Evolutionary conservation across 2,888 invertebrate genomes (phyloP).

Genomic region (Lamproptera curius): DNA sequence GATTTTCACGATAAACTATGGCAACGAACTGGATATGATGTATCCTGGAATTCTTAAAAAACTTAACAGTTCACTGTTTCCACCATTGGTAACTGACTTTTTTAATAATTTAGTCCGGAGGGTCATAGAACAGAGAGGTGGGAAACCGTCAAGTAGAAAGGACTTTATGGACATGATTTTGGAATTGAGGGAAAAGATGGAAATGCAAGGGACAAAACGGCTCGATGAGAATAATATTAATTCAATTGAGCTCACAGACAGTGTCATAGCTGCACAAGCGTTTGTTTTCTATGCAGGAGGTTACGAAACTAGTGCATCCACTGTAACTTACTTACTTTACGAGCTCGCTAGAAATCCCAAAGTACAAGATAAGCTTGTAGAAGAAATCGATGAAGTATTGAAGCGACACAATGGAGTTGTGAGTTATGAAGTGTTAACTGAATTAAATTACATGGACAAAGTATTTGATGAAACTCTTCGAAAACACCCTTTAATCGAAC

Average conservation of each 20-base stretch:
- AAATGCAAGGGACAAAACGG: conserved; percentile 29
- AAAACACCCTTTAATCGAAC: neutral
- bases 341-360: conserved; percentile 51
- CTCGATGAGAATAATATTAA: conserved; percentile 22
- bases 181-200: conserved; percentile 37
- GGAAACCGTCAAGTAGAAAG: conserved; percentile 35
- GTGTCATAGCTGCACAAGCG: too few species aligned
- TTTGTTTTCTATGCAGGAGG: conserved; percentile 45
- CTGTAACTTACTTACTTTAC: too few species aligned
- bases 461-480: too few species aligned
- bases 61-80: conserved; percentile 35
- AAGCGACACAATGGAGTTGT: neutral
- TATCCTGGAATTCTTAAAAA: too few species aligned
- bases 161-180: conserved; percentile 50
- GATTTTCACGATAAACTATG: conserved; percentile 24
- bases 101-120: conserved; percentile 35
- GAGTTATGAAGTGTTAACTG: neutral
- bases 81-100: conserved; percentile 30
- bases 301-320: conserved; percentile 39
- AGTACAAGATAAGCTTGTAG: conserved; percentile 51
- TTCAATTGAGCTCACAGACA: conserved; percentile 42
- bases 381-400: conserved; percentile 26
- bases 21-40: conserved; percentile 35
- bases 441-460: neutral
- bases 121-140: conserved; percentile 38